phyloP scores from a whole-genome alignment of 2,113 vertebrate species.

The Tamias sibiricus region DNA sequence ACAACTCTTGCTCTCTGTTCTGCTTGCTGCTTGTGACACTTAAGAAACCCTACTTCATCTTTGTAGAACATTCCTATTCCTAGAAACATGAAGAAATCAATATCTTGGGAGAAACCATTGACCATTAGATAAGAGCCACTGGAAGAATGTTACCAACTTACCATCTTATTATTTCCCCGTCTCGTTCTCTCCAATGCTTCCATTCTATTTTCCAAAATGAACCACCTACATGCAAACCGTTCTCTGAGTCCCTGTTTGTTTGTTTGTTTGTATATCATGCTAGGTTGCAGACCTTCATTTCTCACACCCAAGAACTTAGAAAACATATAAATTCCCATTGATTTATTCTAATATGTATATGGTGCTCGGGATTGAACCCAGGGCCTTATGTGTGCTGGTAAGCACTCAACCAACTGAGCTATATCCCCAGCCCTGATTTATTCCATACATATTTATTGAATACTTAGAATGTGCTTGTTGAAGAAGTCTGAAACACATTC shows the following conservation, averaged over 20 bases:
- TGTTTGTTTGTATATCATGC: background rate
- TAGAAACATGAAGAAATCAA: background rate
- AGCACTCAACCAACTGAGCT: no score
- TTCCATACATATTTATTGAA: background rate
- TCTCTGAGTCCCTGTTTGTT: background rate
- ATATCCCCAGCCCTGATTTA: no score
- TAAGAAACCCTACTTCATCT: background rate
- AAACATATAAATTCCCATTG: background rate
- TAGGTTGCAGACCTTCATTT: background rate
- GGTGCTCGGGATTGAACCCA: no score
- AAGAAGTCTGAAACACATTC: background rate
- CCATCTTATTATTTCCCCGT: background rate
- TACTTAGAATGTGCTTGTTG: background rate
- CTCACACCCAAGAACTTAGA: background rate
- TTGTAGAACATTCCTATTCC: background rate
- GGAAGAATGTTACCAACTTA: background rate
- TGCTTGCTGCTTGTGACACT: background rate
- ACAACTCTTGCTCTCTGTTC: background rate
- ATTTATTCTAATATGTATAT: background rate
- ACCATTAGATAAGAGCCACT: background rate
- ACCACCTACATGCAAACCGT: background rate
- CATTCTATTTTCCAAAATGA: background rate
- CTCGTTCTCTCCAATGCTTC: background rate
- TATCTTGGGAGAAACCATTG: background rate
- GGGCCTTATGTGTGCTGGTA: no score